phyloP scores from a whole-genome alignment of 2,113 vertebrate genomes.

The Meriones unguiculatus region DNA sequence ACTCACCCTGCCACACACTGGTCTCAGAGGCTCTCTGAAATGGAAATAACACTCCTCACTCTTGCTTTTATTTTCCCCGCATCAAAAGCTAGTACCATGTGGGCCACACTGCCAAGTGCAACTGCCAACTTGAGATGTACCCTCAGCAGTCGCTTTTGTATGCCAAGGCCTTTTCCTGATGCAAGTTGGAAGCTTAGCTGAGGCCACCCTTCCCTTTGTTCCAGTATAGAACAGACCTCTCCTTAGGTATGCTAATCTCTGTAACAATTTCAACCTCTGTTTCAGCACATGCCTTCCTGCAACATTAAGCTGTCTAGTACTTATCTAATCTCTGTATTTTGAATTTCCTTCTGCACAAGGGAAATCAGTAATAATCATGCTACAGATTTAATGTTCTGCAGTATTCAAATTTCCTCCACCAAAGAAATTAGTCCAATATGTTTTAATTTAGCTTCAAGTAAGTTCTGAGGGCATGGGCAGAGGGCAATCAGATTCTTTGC shows the following conservation, averaged over 20 bases:
- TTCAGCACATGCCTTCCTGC: neutral
- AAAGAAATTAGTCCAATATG: neutral
- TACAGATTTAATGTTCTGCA: neutral
- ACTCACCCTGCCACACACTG: neutral
- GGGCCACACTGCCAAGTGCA: neutral
- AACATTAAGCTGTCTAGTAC: neutral
- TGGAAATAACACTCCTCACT: neutral
- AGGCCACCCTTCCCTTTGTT: neutral
- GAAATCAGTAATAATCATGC: neutral
- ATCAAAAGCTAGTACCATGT: neutral
- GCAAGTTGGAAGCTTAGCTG: neutral
- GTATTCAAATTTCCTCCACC: neutral
- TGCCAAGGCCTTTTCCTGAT: neutral
- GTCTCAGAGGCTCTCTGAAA: neutral
- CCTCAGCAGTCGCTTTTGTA: neutral
- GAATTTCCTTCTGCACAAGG: neutral
- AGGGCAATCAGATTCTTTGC: neutral
- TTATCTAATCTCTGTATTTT: neutral
- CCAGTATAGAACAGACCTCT: neutral
- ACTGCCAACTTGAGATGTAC: neutral
- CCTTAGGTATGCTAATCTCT: neutral
- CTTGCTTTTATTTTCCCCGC: neutral
- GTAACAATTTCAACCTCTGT: neutral
- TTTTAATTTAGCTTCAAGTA: neutral
- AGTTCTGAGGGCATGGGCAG: neutral